A percentile compares a stretch with the other conserved stretches of the same genome.
Evolutionary conservation across 2,113 vertebrate species (phyloP).

Genomic region (Ariopsis seemanni): DNA sequence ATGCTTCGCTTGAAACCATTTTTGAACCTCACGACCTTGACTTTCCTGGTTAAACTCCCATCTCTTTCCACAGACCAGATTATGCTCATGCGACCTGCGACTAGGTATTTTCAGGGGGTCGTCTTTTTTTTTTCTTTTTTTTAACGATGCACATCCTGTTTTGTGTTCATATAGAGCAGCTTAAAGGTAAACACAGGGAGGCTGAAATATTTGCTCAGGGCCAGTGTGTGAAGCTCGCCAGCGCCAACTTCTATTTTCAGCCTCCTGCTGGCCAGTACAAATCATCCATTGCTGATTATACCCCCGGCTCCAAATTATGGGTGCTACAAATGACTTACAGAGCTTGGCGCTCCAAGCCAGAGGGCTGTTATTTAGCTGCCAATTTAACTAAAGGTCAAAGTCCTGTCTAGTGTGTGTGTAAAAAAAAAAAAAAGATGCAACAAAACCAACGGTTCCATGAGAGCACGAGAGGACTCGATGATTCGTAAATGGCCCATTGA

Average conservation of each 20-base stretch:
- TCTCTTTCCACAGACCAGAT: background rate
- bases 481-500: slow-evolving; percentile 25
- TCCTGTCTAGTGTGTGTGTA: slow-evolving; percentile 73
- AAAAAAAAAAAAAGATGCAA: slow-evolving; percentile 47
- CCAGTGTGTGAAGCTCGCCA: slow-evolving; percentile 76
- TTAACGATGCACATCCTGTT: slow-evolving; percentile 70
- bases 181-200: slow-evolving; percentile 78
- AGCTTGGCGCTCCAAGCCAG: slow-evolving; percentile 72
- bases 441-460: slow-evolving; percentile 53
- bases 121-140: slow-evolving; percentile 53
- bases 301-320: slow-evolving; percentile 79
- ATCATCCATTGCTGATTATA: slow-evolving; percentile 83
- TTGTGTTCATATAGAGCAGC: slow-evolving; percentile 66
- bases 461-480: slow-evolving; percentile 38
- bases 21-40: background rate
- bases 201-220: slow-evolving; percentile 77
- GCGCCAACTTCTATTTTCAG: slow-evolving; percentile 77
- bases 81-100: slow-evolving; percentile 17
- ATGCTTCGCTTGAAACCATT: background rate
- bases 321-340: slow-evolving; percentile 81
- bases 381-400: slow-evolving; percentile 80
- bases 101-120: slow-evolving; percentile 67
- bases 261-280: slow-evolving; percentile 75
- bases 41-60: background rate
- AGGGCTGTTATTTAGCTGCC: slow-evolving; percentile 80